These are phyloP conservation scores for Stylophora pistillata DNA, from an alignment of 64 coral and sea anemone species.

Conservation along the genomic window DNA sequence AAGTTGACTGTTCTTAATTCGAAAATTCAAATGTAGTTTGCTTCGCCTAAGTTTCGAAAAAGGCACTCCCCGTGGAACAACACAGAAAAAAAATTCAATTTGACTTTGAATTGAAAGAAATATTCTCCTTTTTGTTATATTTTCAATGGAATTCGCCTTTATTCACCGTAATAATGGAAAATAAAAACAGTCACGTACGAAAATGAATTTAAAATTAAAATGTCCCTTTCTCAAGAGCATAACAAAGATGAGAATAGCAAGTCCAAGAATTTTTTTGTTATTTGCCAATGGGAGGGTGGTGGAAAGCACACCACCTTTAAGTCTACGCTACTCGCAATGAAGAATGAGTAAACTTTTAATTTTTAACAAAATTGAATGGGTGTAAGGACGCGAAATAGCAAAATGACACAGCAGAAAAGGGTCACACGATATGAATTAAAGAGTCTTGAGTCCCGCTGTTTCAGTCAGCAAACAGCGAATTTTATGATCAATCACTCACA, in stretches of 20 bases:
- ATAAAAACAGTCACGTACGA: not conserved
- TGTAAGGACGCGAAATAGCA: not conserved
- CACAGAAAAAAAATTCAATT: not conserved
- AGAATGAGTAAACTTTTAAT: not conserved
- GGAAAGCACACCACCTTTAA: no score
- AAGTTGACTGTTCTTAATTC: no score
- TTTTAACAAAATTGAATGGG: not conserved
- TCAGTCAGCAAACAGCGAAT: slow-evolving; percentile 20
- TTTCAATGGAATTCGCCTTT: not conserved
- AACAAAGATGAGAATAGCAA: not conserved
- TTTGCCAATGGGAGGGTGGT: no score
- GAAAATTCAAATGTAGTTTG: no score
- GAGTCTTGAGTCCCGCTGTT: slow-evolving; percentile 9
- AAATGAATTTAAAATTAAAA: not conserved
- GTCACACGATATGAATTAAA: not conserved
- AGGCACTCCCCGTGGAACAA: no score
- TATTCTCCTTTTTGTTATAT: not conserved
- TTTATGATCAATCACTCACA: not conserved
- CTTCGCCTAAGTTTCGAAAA: no score
- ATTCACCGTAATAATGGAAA: not conserved
- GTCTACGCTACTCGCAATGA: not conserved
- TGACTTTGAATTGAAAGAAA: not conserved
- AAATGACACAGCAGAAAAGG: not conserved
- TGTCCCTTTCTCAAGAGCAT: not conserved
- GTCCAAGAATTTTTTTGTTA: no score